A percentile compares a stretch with the other conserved stretches of the same genome.
Conservation (phyloP, 2,888 invertebrate species). For the Oscheius myriophilus region DNA sequence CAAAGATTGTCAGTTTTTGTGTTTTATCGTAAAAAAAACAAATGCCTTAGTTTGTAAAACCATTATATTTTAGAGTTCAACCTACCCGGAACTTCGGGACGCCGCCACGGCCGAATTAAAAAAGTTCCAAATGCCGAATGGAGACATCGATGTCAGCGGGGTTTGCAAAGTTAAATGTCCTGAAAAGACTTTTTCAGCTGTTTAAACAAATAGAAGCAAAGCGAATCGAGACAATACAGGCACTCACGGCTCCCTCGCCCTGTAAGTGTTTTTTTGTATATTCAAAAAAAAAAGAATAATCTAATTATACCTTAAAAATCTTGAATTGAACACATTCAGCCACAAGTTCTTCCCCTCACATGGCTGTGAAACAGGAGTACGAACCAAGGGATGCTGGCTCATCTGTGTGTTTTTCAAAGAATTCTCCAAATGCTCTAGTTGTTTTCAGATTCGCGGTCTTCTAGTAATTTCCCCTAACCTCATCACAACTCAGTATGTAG, state of each 20-base stretch:
- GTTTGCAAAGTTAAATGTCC: background rate
- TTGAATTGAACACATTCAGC: background rate
- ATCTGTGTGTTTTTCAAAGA: background rate
- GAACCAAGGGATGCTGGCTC: background rate
- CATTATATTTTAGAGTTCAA: background rate
- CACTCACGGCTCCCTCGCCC: constrained; percentile 1
- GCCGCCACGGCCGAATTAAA: background rate
- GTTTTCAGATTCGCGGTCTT: constrained; percentile 14
- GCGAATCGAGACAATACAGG: constrained; percentile 4
- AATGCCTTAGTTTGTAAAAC: too few species aligned
- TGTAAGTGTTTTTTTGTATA: background rate
- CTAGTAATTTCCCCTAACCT: constrained; percentile 15
- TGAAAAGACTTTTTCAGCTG: background rate
- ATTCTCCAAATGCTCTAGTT: background rate
- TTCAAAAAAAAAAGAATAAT: too few species aligned
- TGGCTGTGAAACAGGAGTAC: constrained; percentile 10
- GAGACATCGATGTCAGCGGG: constrained; percentile 13
- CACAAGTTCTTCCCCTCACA: background rate
- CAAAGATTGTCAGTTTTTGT: constrained; percentile 11
- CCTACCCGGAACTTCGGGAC: constrained; percentile 9
- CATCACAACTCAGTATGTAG: constrained; percentile 7
- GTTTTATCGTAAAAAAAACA: too few species aligned
- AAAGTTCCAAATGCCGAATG: background rate
- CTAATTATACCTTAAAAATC: background rate
- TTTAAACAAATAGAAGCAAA: constrained; percentile 3